These are phyloP conservation scores for Anableps anableps DNA, from an alignment of 2,797 vertebrate species.

Conservation along the genomic window DNA sequence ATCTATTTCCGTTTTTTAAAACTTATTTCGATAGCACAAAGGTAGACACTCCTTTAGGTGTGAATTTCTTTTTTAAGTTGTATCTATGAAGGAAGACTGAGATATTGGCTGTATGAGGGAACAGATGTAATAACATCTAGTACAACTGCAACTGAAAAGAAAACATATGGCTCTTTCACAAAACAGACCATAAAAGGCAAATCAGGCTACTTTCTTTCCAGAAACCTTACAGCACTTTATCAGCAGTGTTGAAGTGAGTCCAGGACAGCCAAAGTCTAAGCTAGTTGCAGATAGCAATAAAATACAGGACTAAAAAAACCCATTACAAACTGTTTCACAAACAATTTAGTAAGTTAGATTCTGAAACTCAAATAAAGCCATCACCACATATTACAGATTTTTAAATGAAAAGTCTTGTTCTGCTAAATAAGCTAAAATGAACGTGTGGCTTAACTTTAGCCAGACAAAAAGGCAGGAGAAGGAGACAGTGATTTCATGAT, in stretches of 20 bases:
- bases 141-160: background rate
- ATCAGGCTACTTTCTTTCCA: background rate
- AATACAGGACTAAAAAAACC: background rate
- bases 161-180: background rate
- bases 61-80: background rate
- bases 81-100: background rate
- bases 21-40: background rate
- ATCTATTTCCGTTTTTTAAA: background rate
- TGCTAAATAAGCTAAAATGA: background rate
- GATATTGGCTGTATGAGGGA: background rate
- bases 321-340: background rate
- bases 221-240: background rate
- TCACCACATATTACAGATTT: background rate
- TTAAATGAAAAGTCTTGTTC: background rate
- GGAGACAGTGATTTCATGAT: slow-evolving; percentile 7
- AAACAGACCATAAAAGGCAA: background rate
- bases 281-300: background rate
- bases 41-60: background rate
- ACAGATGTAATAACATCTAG: background rate
- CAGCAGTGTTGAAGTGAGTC: background rate
- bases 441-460: slow-evolving; percentile 13
- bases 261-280: background rate
- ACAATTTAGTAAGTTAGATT: background rate
- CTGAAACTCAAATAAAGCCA: background rate
- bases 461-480: slow-evolving; percentile 7